These are phyloP conservation scores for Metellina segmentata DNA, from an alignment of 2,888 invertebrate genomes.

Conservation along the genomic window DNA sequence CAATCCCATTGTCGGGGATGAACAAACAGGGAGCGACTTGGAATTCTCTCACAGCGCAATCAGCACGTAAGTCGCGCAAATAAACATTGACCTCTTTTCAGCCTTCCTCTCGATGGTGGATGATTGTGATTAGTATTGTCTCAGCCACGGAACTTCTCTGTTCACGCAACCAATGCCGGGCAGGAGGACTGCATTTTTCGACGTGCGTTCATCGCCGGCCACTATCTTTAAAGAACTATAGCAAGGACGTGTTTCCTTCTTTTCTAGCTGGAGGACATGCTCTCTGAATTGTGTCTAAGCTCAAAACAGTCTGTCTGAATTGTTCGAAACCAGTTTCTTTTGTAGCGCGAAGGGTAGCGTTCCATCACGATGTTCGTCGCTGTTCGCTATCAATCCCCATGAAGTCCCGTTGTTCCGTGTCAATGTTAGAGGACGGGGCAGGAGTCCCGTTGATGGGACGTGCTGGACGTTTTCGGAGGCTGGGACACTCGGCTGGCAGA, in stretches of 20 bases:
- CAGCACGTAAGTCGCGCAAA: background rate
- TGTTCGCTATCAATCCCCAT: background rate
- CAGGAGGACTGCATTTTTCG: background rate
- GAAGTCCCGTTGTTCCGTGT: background rate
- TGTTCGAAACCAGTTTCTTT: background rate
- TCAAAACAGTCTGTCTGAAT: too few relatives aligned
- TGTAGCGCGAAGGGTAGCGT: background rate
- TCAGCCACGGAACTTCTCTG: background rate
- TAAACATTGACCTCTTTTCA: background rate
- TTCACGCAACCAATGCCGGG: background rate
- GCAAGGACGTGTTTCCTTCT: background rate
- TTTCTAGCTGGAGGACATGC: background rate
- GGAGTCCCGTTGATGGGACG: too few relatives aligned
- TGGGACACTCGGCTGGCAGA: too few relatives aligned
- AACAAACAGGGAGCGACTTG: background rate
- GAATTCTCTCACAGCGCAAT: background rate
- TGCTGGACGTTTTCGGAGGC: too few relatives aligned
- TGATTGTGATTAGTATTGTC: background rate
- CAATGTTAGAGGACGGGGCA: background rate
- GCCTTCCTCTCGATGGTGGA: background rate
- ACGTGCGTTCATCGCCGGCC: background rate
- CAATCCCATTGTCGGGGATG: background rate
- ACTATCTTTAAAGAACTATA: background rate
- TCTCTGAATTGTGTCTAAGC: too few relatives aligned
- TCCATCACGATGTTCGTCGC: background rate